These are phyloP conservation scores for Trachelus stipa DNA, from an alignment of 2,888 invertebrate genomes.

Conservation along the genomic window DNA sequence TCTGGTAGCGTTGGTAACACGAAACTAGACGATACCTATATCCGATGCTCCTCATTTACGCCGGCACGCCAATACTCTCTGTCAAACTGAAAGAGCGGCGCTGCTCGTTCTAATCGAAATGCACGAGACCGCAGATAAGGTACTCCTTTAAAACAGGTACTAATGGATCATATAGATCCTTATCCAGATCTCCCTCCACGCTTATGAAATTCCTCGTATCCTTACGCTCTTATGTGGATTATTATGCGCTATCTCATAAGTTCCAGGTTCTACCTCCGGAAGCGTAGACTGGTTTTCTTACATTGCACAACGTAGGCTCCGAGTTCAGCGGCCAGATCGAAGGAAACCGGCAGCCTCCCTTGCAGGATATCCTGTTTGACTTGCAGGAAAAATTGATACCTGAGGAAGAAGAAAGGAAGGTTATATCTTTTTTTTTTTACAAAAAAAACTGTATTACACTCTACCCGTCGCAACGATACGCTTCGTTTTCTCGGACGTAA, in stretches of 20 bases:
- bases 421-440: background rate
- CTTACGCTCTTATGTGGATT: background rate
- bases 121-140: background rate
- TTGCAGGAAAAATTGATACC: slow-evolving; percentile 97
- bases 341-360: slow-evolving; percentile 90
- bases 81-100: background rate
- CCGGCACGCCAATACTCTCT: background rate
- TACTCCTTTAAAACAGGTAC: background rate
- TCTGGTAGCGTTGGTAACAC: background rate
- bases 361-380: slow-evolving; percentile 96
- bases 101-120: background rate
- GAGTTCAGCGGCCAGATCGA: slow-evolving; percentile 91
- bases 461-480: background rate
- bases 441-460: background rate
- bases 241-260: background rate
- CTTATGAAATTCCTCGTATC: background rate
- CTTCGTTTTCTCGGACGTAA: background rate
- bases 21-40: background rate
- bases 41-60: background rate
- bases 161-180: background rate
- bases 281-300: slow-evolving; percentile 69
- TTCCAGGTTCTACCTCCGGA: background rate
- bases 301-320: slow-evolving; percentile 95
- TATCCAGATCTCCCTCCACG: background rate
- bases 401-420: slow-evolving; percentile 65